A percentile compares a stretch with the other conserved stretches of the same genome.
Conservation (phyloP, 2,888 invertebrate species). For the Oasisia sp. region DNA sequence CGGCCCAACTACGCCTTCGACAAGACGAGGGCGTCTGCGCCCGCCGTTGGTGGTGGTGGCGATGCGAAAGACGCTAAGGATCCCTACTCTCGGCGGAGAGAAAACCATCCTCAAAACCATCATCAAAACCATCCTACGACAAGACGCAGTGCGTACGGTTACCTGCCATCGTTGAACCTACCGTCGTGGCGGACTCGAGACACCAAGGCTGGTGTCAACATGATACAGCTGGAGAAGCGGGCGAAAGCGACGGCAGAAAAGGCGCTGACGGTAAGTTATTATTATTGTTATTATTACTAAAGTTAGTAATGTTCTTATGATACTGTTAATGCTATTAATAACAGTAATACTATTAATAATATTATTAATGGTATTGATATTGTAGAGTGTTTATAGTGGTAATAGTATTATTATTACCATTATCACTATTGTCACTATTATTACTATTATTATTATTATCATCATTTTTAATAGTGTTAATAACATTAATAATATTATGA, state of each 20-base stretch:
- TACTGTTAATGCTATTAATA: too few species aligned
- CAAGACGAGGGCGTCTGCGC: neutral
- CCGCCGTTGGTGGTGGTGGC: neutral
- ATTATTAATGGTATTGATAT: too few species aligned
- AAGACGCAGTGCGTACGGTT: neutral
- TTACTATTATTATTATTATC: too few species aligned
- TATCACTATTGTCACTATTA: too few species aligned
- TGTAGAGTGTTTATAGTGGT: too few species aligned
- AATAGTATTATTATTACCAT: too few species aligned
- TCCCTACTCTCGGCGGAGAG: neutral
- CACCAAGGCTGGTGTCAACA: constrained; percentile 18
- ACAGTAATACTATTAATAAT: too few species aligned
- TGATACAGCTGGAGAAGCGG: constrained; percentile 38
- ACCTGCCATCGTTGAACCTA: neutral
- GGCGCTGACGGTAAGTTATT: constrained; percentile 39
- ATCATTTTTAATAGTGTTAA: too few species aligned
- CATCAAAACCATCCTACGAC: too few species aligned
- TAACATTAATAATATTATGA: too few species aligned
- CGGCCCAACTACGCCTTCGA: constrained; percentile 22
- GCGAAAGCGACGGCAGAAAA: constrained; percentile 36
- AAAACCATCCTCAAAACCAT: neutral
- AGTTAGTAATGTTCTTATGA: too few species aligned
- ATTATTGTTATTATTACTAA: neutral
- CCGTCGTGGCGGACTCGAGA: constrained; percentile 22
- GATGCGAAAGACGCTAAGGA: neutral